Evolutionary conservation across 2,113 vertebrate genomes (phyloP).

Genomic region (Paraplagusia blochii): DNA sequence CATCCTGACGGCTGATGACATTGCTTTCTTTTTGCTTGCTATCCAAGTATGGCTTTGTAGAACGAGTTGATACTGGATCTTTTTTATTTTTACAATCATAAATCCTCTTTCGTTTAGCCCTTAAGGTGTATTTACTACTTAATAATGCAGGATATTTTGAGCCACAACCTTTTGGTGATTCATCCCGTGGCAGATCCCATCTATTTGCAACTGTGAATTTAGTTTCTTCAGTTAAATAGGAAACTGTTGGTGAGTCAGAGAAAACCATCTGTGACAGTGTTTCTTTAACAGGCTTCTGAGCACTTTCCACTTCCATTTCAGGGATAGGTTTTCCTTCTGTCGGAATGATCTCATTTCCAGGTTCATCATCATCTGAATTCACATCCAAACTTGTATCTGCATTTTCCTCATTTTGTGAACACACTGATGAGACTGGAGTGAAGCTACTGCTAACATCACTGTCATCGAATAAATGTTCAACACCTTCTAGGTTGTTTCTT

Average conservation of each 20-base stretch:
- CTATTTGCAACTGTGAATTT: slow-evolving; percentile 39
- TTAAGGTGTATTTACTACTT: slow-evolving; percentile 91
- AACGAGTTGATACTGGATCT: slow-evolving; percentile 72
- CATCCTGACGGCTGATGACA: slow-evolving; percentile 59
- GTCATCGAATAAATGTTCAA: slow-evolving; percentile 47
- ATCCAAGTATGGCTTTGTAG: slow-evolving; percentile 78
- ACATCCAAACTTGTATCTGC: slow-evolving; percentile 23
- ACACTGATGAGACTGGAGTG: slow-evolving; percentile 23
- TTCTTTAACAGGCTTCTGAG: slow-evolving; percentile 17
- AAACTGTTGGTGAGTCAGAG: slow-evolving; percentile 19
- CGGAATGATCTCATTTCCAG: not conserved
- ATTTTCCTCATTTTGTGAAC: slow-evolving; percentile 45
- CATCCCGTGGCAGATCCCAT: slow-evolving; percentile 58
- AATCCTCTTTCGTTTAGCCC: slow-evolving; percentile 89
- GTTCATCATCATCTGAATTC: slow-evolving; percentile 3
- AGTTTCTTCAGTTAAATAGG: slow-evolving; percentile 39
- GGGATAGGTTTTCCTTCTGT: not conserved
- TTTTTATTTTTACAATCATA: slow-evolving; percentile 87
- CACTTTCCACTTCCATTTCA: slow-evolving; percentile 14
- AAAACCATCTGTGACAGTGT: slow-evolving; percentile 2
- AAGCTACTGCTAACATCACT: slow-evolving; percentile 25
- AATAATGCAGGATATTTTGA: slow-evolving; percentile 83
- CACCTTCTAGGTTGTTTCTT: slow-evolving; percentile 62
- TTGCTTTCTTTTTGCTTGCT: slow-evolving; percentile 46
- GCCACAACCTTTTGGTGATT: slow-evolving; percentile 68